These are phyloP conservation scores for Chamaea fasciata DNA, from an alignment of 2,113 vertebrate genomes.

Conservation along the genomic window DNA sequence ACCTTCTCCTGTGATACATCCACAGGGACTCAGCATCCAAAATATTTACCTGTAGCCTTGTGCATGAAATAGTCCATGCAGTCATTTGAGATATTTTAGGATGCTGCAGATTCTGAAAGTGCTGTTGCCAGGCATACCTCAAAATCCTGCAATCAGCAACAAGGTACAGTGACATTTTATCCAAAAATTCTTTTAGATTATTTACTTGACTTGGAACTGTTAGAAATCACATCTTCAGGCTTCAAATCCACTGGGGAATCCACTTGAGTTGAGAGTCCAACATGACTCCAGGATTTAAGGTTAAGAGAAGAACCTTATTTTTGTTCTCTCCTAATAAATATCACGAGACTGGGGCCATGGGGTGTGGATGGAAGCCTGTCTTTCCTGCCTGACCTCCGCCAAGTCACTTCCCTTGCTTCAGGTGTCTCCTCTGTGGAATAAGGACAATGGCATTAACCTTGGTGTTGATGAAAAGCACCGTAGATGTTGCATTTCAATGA, in stretches of 20 bases:
- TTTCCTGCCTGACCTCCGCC: not conserved
- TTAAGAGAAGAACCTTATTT: not conserved
- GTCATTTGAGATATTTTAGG: not conserved
- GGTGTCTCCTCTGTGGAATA: not conserved
- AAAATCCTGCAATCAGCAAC: not conserved
- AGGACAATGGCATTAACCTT: not conserved
- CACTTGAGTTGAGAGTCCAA: not conserved
- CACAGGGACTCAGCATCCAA: not conserved
- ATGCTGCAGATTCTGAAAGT: not conserved
- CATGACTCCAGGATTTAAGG: not conserved
- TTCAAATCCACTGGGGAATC: not conserved
- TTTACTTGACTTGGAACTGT: not conserved
- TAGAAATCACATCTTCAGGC: not conserved
- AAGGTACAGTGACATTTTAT: not conserved
- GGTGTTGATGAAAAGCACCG: not conserved
- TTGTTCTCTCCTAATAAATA: not conserved
- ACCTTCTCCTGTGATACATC: not conserved
- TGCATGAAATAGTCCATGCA: not conserved
- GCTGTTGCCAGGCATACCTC: not conserved
- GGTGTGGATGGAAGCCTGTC: accelerated
- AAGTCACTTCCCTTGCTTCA: not conserved
- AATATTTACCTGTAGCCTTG: not conserved
- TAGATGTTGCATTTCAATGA: not conserved
- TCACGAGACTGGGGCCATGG: accelerated
- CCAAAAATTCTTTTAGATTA: not conserved